A percentile compares a stretch with the other conserved stretches of the same genome.
phyloP scores from a whole-genome alignment of 2,113 vertebrate genomes.

The Gasterosteus aculeatus region DNA sequence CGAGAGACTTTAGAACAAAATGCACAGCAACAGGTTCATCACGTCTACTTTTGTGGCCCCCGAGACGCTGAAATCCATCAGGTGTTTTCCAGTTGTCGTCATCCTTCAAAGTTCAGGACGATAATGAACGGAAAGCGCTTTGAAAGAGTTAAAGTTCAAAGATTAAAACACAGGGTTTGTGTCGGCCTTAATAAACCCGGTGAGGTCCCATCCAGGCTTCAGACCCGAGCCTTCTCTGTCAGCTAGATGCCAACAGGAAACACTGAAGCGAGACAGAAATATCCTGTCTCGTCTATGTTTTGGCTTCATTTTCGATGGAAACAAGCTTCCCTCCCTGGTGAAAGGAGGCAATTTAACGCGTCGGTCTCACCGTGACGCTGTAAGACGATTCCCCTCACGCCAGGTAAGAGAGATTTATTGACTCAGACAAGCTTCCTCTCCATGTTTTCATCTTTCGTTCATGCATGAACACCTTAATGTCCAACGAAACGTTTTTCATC shows the following conservation, averaged over 20 bases:
- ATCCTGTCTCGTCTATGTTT: neutral
- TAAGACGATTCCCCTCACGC: neutral
- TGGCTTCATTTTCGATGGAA: neutral
- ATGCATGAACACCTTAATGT: neutral
- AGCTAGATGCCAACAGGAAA: neutral
- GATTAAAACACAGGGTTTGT: no score
- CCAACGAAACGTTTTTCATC: no score
- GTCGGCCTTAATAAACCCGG: constrained; percentile 7
- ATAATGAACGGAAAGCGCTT: no score
- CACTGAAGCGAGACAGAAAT: neutral
- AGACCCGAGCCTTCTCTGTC: constrained; percentile 18
- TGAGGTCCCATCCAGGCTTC: constrained; percentile 10
- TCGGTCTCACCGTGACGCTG: neutral
- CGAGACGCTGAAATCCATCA: no score
- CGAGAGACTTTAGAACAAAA: no score
- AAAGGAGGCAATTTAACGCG: neutral
- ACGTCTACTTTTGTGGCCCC: no score
- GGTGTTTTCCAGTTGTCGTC: no score
- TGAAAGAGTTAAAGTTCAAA: no score
- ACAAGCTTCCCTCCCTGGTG: neutral
- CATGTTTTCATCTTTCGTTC: neutral
- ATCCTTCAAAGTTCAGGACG: no score
- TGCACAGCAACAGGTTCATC: no score
- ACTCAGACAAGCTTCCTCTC: neutral
- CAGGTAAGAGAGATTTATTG: no score